Base-by-base conservation (phyloP, 2,888 invertebrate species). In the Drosophila neonasuta region DNA sequence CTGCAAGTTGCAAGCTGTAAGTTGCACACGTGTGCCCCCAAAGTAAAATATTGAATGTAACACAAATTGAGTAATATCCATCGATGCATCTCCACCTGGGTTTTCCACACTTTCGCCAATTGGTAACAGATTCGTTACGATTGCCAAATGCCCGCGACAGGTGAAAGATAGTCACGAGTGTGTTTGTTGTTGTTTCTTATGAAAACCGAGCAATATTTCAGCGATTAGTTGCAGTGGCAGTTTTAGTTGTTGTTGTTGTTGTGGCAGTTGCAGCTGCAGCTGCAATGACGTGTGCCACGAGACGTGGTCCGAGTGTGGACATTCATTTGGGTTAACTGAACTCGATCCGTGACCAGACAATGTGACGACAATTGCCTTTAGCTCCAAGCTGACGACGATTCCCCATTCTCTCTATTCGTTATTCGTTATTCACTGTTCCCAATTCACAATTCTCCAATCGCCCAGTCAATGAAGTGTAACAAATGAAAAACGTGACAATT, bases 401-500 rank as follows among this genome's bases (percentile, higher is more conserved):
- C 30, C 44, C 9, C 39, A 8, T 7, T 11, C 13, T 8, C 39
- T 13, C n/a, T 32, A 32, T 32, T 10, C 32, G 9, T 0, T 32
- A n/a, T 11, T 39, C 11, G 5, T 2, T 39, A 39, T 32, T 32
- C 8, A 8, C 9, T 32, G 2, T 13, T 15, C 7, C 2, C 39
- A 2, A 15, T 15, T 6, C 39, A 13, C n/a, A 7, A 13, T 29
- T 11, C 24, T 7, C 17, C 46, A 41, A 46, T 34, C 32, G 6
- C 60, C 63, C 34, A 51, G 68, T 77, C 65, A 68, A 74, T 74
- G 63, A 55, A 71, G 78, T 73, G 67, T 76, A 9, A 30, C 66
- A 74, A 80, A 69, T 73, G 58, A 46, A 71, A 78, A 82, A 82
- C 81, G 81, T 81, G 81, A 79, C 71, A 65, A 75, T 71, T 65